These are phyloP conservation scores for Drosophila tripunctata DNA, from an alignment of 2,888 invertebrate species.

Conservation along the genomic window DNA sequence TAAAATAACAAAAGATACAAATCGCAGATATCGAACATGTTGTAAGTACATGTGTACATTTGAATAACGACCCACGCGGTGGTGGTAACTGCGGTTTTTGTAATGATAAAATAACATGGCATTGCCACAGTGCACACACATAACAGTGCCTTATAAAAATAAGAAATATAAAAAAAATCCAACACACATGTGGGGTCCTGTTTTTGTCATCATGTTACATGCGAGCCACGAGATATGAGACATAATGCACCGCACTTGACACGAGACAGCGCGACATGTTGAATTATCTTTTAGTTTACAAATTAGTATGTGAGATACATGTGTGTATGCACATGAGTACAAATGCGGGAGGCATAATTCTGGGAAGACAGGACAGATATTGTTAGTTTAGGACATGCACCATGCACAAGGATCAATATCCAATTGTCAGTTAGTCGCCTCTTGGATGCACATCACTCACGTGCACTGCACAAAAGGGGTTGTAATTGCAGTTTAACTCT, in stretches of 20 bases:
- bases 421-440: constrained; percentile 20
- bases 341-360: constrained; percentile 62
- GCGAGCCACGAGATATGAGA: constrained; percentile 24
- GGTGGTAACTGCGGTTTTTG: constrained; percentile 43
- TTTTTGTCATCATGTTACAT: constrained; percentile 66
- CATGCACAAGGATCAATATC: constrained; percentile 36
- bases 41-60: constrained; percentile 23
- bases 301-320: constrained; percentile 66
- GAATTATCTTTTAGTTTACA: constrained; percentile 68
- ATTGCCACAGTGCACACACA: constrained; percentile 28
- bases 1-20: constrained; percentile 51
- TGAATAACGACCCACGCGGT: constrained; percentile 59
- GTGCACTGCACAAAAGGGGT: constrained; percentile 70
- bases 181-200: constrained; percentile 70
- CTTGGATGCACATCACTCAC: constrained; percentile 63
- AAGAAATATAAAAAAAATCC: constrained; percentile 26
- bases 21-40: constrained; percentile 21
- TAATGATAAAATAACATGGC: constrained; percentile 70
- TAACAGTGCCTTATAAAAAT: constrained; percentile 23
- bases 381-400: constrained; percentile 65
- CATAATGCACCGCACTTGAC: constrained; percentile 56
- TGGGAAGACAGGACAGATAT: constrained; percentile 42
- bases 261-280: constrained; percentile 68
- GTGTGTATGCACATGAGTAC: not conserved
- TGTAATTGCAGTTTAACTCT: constrained; percentile 69